Percentiles rank a stretch among this genome's conserved stretches.
phyloP scores from a whole-genome alignment of 2,797 vertebrate genomes.

The Premnoplex brunnescens region DNA sequence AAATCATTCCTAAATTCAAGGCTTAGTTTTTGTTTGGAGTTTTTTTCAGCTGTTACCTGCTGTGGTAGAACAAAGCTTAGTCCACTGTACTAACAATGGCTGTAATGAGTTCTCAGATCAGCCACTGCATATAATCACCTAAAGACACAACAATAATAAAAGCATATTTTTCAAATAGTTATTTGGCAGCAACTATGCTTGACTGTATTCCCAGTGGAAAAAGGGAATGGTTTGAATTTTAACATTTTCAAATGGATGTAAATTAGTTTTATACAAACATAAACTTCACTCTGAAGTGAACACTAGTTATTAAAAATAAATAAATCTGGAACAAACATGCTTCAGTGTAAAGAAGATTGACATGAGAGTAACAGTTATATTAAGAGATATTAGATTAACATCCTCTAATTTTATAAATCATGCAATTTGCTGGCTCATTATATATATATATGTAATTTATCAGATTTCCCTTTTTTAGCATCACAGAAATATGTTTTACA shows the following conservation, averaged over 20 bases:
- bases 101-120: conserved; percentile 18
- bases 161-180: conserved; percentile 33
- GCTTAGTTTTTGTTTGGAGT: not conserved
- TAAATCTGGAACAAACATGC: not conserved
- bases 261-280: conserved; percentile 20
- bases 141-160: conserved; percentile 40
- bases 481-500: conserved; percentile 13
- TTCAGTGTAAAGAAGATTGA: conserved; percentile 4
- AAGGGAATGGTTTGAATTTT: conserved; percentile 40
- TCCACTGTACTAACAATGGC: not conserved
- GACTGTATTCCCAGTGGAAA: conserved; percentile 35
- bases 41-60: not conserved
- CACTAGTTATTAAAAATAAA: conserved; percentile 41
- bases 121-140: conserved; percentile 35
- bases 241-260: conserved; percentile 33
- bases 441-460: not conserved
- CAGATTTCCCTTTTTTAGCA: not conserved
- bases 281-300: conserved; percentile 29
- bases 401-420: conserved; percentile 60
- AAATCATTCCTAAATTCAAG: conserved; percentile 6
- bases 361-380: not conserved
- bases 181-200: not conserved
- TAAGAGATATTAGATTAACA: conserved; percentile 44
- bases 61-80: not conserved
- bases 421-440: conserved; percentile 24